Percentiles rank a stretch among this genome's conserved stretches.
Evolutionary conservation across 2,113 vertebrate genomes (phyloP).

Genomic region (Ciconia maguari): DNA sequence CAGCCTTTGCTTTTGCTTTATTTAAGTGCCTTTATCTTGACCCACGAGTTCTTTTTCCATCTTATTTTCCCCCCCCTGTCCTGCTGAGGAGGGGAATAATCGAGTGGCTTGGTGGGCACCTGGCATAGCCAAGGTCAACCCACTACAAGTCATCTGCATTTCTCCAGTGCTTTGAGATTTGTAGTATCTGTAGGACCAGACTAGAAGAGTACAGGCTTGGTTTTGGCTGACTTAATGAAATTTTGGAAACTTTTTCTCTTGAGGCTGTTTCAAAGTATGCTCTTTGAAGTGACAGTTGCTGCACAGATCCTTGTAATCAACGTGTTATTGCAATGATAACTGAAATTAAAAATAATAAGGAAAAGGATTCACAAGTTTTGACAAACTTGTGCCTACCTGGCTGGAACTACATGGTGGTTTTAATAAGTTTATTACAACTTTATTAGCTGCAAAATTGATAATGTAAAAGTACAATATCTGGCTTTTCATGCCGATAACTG

Average conservation of each 20-base stretch:
- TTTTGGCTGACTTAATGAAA: neutral
- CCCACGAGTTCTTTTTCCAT: too few relatives aligned
- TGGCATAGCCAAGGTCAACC: too few relatives aligned
- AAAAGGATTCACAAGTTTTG: neutral
- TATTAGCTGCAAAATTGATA: neutral
- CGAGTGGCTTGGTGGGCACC: too few relatives aligned
- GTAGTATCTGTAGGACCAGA: neutral
- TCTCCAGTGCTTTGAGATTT: neutral
- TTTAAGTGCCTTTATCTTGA: too few relatives aligned
- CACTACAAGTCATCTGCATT: neutral
- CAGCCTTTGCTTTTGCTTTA: too few relatives aligned
- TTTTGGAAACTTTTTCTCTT: neutral
- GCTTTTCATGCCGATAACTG: neutral
- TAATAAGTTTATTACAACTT: neutral
- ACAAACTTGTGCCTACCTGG: neutral
- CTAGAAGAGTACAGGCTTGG: neutral
- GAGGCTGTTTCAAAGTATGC: neutral
- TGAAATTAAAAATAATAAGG: neutral
- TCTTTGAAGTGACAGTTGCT: neutral
- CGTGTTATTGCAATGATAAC: neutral
- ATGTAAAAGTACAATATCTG: neutral
- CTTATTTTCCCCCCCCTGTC: too few relatives aligned
- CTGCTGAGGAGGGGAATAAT: too few relatives aligned
- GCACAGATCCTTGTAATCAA: neutral
- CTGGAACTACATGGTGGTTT: neutral